A percentile compares a stretch with the other conserved stretches of the same genome.
These are phyloP conservation scores for Anthonomus grandis DNA, from an alignment of 1,140 invertebrate genomes.

Conservation along the genomic window DNA sequence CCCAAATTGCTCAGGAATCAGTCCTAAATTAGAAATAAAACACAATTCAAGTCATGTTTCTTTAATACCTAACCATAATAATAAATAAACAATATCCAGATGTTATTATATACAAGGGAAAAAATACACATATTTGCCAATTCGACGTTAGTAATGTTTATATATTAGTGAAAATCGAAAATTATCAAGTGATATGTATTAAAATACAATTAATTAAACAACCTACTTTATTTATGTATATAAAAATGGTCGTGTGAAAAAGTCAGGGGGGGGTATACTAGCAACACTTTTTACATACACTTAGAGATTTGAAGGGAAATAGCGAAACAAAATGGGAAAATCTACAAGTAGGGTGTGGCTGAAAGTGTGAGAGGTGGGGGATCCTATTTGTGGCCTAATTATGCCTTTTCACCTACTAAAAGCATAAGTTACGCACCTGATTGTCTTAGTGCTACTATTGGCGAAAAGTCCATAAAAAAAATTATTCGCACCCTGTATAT, in stretches of 20 bases:
- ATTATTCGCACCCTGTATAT: conserved; percentile 8
- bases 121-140: conserved; percentile 14
- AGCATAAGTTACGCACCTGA: conserved; percentile 39
- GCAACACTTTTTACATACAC: conserved; percentile 3
- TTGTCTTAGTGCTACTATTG: conserved; percentile 35
- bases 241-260: conserved; percentile 16
- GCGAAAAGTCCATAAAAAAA: conserved; percentile 16
- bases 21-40: no score
- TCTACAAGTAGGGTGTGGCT: no score
- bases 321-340: not conserved
- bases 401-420: conserved; percentile 21
- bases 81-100: conserved; percentile 14
- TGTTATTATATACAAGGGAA: conserved; percentile 15
- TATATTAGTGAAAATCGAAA: not conserved
- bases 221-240: conserved; percentile 13
- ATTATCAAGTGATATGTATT: conserved; percentile 13
- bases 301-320: no score
- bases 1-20: no score
- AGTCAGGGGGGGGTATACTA: conserved; percentile 3
- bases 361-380: not conserved
- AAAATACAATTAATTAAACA: conserved; percentile 14
- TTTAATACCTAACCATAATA: conserved; percentile 4
- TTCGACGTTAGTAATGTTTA: not conserved
- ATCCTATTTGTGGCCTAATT: conserved; percentile 23
- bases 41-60: no score